Conservation (phyloP, 2,888 invertebrate species). For the Folsomia candida region DNA sequence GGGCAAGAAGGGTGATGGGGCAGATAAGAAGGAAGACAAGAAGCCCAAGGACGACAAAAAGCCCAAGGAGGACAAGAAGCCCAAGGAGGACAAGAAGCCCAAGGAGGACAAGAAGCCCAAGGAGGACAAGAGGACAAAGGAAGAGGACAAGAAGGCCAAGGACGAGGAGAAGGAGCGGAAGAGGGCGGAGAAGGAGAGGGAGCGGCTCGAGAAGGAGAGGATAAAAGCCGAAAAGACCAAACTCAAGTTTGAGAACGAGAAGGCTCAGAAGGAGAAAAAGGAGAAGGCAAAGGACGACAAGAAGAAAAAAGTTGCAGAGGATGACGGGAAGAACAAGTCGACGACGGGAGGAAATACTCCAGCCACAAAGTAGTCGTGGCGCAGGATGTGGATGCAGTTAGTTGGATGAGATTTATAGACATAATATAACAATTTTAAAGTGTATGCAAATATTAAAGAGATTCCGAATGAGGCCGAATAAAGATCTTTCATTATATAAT, state of each 20-base stretch:
- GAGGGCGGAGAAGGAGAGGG: conserved; percentile 24
- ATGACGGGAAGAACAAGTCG: neutral
- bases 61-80: conserved; percentile 5
- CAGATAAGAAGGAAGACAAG: conserved; percentile 13
- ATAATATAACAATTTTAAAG: no score
- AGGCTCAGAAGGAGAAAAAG: conserved; percentile 22
- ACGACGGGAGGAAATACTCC: neutral
- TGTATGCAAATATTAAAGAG: no score
- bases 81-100: neutral
- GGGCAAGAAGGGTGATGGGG: neutral
- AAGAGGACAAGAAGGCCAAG: conserved; percentile 22
- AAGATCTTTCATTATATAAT: neutral
- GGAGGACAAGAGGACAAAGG: conserved; percentile 25
- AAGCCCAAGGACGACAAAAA: conserved; percentile 19
- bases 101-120: conserved; percentile 5
- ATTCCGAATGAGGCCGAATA: no score
- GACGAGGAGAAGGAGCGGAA: conserved; percentile 27
- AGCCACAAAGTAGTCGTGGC: conserved; percentile 2
- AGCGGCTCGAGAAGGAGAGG: conserved; percentile 18
- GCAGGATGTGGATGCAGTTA: neutral
- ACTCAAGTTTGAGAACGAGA: conserved; percentile 13
- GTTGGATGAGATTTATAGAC: no score
- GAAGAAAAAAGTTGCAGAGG: conserved; percentile 7
- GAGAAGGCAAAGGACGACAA: conserved; percentile 2
- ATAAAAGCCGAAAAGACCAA: conserved; percentile 16